phyloP scores from a whole-genome alignment of 2,888 invertebrate genomes.

The Euclidia mi region DNA sequence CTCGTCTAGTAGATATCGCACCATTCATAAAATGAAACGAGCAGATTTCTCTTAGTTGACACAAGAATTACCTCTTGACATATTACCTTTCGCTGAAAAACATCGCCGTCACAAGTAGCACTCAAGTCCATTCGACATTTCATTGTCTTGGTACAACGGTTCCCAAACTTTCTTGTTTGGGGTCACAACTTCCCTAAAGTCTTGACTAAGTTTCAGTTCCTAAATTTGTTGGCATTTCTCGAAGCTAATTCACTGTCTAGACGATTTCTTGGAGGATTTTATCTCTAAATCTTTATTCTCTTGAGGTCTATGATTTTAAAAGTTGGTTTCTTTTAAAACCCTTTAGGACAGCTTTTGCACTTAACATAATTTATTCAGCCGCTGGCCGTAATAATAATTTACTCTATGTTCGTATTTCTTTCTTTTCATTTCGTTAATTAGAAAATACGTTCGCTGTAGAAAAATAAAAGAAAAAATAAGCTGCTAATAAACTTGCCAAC shows the following conservation, averaged over 20 bases:
- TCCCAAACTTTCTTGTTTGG: constrained; percentile 26
- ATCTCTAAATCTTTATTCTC: background rate
- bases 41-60: too few species aligned
- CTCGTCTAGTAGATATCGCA: too few species aligned
- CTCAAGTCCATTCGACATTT: constrained; percentile 11
- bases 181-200: background rate
- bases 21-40: too few species aligned
- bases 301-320: background rate
- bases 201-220: constrained; percentile 2
- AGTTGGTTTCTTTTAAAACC: background rate
- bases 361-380: too few species aligned
- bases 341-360: background rate
- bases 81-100: too few species aligned
- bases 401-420: too few species aligned
- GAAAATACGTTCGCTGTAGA: too few species aligned
- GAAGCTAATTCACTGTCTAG: constrained; percentile 6
- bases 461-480: too few species aligned
- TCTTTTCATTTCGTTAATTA: too few species aligned
- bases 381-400: too few species aligned
- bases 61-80: too few species aligned
- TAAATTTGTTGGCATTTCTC: constrained; percentile 5
- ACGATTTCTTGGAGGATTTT: background rate
- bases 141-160: constrained; percentile 20
- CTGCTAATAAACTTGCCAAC: too few species aligned
- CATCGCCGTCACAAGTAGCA: background rate